These are phyloP conservation scores for Dryobota labecula DNA, from an alignment of 2,888 invertebrate species.

Conservation along the genomic window DNA sequence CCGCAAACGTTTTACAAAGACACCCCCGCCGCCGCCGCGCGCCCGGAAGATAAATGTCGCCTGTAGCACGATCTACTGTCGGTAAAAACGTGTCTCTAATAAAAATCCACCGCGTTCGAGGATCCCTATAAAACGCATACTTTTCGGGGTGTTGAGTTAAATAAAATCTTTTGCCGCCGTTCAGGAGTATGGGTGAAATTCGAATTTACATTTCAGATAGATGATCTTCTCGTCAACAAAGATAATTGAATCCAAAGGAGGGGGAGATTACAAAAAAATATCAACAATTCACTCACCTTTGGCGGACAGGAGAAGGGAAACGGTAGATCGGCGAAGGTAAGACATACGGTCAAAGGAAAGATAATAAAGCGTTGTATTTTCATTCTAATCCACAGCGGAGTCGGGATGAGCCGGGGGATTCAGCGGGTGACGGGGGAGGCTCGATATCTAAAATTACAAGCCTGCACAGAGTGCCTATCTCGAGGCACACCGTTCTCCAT, in stretches of 20 bases:
- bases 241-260: slow-evolving; percentile 75
- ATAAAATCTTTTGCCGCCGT: slow-evolving; percentile 60
- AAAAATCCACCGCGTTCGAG: slow-evolving; percentile 75
- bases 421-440: slow-evolving; percentile 75
- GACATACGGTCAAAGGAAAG: slow-evolving; percentile 87
- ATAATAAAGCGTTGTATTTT: slow-evolving; percentile 89
- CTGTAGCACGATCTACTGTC: slow-evolving; percentile 83
- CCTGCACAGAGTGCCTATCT: slow-evolving; percentile 87
- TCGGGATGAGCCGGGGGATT: slow-evolving; percentile 79
- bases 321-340: slow-evolving; percentile 81
- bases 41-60: slow-evolving; percentile 83
- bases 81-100: slow-evolving; percentile 81
- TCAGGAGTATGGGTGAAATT: slow-evolving; percentile 56
- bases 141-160: slow-evolving; percentile 63
- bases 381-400: slow-evolving; percentile 86
- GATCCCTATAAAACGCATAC: slow-evolving; percentile 68
- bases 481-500: slow-evolving; percentile 82
- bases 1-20: slow-evolving; percentile 86
- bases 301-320: slow-evolving; percentile 73
- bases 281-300: slow-evolving; percentile 79
- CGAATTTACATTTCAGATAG: slow-evolving; percentile 62
- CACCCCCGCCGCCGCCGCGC: slow-evolving; percentile 72
- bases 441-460: slow-evolving; percentile 90
- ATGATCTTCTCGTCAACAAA: slow-evolving; percentile 63
- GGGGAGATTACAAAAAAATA: slow-evolving; percentile 73